Evolutionary conservation across 2,797 vertebrate species (phyloP).

Genomic region (Hoplostethus atlanticus): DNA sequence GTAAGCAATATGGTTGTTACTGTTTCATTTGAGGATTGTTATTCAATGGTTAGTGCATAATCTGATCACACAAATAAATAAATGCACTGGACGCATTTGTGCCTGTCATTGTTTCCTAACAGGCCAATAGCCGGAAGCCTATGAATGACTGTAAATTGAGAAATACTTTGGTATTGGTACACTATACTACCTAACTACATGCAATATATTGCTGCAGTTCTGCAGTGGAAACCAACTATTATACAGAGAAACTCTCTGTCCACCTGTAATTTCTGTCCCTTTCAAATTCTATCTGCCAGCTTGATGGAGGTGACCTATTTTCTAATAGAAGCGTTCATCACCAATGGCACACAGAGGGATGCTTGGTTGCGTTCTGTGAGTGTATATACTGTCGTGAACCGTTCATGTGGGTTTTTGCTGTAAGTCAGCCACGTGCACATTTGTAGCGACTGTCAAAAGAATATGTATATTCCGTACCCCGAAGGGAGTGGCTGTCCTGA

Average conservation of each 20-base stretch:
- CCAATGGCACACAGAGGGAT: slow-evolving; percentile 6
- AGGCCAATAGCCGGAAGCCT: no score
- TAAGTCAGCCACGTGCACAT: slow-evolving; percentile 36
- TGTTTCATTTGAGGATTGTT: no score
- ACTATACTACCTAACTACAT: slow-evolving; percentile 9
- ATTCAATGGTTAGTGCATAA: no score
- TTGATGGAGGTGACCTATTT: slow-evolving; percentile 51
- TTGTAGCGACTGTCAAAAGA: slow-evolving; percentile 34
- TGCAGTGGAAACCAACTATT: slow-evolving; percentile 34
- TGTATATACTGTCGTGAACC: slow-evolving; percentile 18
- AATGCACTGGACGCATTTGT: no score
- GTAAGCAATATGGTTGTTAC: no score
- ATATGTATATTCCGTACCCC: slow-evolving; percentile 14
- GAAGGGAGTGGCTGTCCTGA: slow-evolving; percentile 8
- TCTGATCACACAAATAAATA: no score
- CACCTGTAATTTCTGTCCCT: slow-evolving; percentile 21
- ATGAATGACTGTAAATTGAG: no score
- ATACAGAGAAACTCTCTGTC: slow-evolving; percentile 30
- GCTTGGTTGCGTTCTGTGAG: slow-evolving; percentile 25
- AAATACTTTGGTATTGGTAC: no score
- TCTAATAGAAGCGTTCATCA: slow-evolving; percentile 42
- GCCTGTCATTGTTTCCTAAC: no score
- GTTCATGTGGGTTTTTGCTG: slow-evolving; percentile 30
- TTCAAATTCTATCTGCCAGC: slow-evolving; percentile 38
- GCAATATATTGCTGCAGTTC: slow-evolving; percentile 7